Base-by-base conservation (phyloP, 2,888 invertebrate genomes). In the Seira sanloemensis region DNA sequence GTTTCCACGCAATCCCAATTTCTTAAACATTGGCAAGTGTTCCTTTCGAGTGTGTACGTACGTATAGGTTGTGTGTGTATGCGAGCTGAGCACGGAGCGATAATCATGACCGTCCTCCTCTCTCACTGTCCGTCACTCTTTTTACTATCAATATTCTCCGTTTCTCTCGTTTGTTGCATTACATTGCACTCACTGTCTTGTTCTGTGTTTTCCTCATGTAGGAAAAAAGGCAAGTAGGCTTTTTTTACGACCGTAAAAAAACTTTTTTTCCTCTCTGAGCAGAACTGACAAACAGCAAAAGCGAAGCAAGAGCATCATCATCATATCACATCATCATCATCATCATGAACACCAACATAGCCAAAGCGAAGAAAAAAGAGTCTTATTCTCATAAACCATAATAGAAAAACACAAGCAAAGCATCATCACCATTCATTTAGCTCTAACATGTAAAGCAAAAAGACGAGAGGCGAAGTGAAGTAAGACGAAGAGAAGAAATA, bases 381-480 rank as follows among this genome's bases (percentile, higher is more conserved):
- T 62, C 62, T 12, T n/a, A n/a, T n/a, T 62, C 62, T 62, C 62
- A 23, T 62, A 62, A 54, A 72, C 72, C 72, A 54, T 54, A 54
- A 24, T 54, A 54, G 24, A 24, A 27, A 24, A 65, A 27, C 37
- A 74, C 74, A 65, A 26, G 62, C 73, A 73, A 24, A 37, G 24
- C 77, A 46, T 77, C 37, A 67, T 50, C 23, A 77, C 24, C 37
- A 77, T 77, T 69, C 69, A 69, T 69, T 62, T 69, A 69, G 69
- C 12, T 37, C 18, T 62, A 62, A 69, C 69, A 69, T 69, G 69
- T 69, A 69, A 27, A 26, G 67, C 2, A 67, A 67, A 67, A 26
- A 18, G 12, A 12, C 12, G 58, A 12, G 58, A 19, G 7, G 19
- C 16, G 27, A 69, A 37, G 69, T 21, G 21, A 66, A 66, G 66